phyloP scores from a whole-genome alignment of 2,888 invertebrate species.

The Leptopilina myrica region DNA sequence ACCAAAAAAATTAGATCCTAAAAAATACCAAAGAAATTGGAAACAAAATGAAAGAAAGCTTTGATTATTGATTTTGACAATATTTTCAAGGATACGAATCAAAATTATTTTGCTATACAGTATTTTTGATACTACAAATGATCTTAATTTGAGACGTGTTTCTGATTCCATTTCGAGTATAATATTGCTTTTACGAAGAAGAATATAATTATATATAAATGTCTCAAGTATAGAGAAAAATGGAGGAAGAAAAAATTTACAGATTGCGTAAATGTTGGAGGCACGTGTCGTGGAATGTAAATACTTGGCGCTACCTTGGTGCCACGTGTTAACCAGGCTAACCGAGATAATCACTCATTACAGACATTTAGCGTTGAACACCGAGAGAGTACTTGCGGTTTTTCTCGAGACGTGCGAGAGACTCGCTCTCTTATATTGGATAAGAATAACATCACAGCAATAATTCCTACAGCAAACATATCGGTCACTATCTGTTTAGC shows the following conservation, averaged over 20 bases:
- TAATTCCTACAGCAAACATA: conserved; percentile 65
- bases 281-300: conserved; percentile 29
- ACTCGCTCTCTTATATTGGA: conserved; percentile 56
- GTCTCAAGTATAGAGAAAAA: conserved; percentile 8
- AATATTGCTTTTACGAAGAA: too few relatives aligned
- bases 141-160: too few relatives aligned
- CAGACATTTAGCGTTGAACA: conserved; percentile 71
- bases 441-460: conserved; percentile 53
- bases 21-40: too few relatives aligned
- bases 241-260: conserved; percentile 48
- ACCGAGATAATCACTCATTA: conserved; percentile 76
- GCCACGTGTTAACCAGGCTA: conserved; percentile 74
- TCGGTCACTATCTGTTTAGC: conserved; percentile 61
- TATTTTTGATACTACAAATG: too few relatives aligned
- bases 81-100: too few relatives aligned
- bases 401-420: conserved; percentile 53
- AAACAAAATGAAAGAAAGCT: too few relatives aligned
- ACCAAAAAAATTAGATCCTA: too few relatives aligned
- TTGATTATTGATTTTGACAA: too few relatives aligned
- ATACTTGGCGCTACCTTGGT: conserved; percentile 59
- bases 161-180: too few relatives aligned
- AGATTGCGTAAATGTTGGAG: conserved; percentile 43
- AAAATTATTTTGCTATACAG: too few relatives aligned
- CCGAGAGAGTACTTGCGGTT: conserved; percentile 34
- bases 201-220: not conserved